Base-by-base conservation (phyloP, 2,113 vertebrate species). In the Pyrgilauda ruficollis region DNA sequence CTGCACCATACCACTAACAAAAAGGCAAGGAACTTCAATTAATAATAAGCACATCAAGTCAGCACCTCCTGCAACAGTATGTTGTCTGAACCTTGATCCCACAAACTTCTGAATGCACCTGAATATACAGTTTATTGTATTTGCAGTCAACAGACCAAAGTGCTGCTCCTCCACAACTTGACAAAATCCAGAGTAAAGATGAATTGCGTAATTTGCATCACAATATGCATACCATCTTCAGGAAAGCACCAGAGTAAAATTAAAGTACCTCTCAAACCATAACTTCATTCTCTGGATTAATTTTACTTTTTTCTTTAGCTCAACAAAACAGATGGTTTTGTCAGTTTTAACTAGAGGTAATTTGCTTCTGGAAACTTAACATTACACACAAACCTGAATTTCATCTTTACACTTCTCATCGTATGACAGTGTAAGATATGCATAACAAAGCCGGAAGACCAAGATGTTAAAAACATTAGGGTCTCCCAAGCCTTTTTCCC, bases 31-130 rank as follows among this genome's bases (percentile, higher is more conserved):
- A 72, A 78, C 46, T 88, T 82, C 23, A 31, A 37, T 15, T 35
- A 2, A 0, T 39, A 2, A 0, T 15, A 83, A 91, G 9, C 10
- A 49, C 3, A 5, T 53, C n/a, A 53, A 70, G 39, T 55, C 50
- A 84, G 33, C 64, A 84, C 39, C 50, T 89, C 18, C 41, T 43
- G 18, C 28, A 85, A 66, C 7, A 37, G 5, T 19, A 30, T 6
- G 4, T 2, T 73, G 43, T 41, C 39, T 72, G 28, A 13, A 87
- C 67, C 59, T 59, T 23, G 27, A 80, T 47, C 26, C 39, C 6
- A 16, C 43, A 37, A 49, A 56, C 9, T 24, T 58, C 26, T 74
- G 46, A 53, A 49, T 7, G 15, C 13, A 79, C 31, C 33, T 62
- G 27, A 35, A 58, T 2, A 10, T 11, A 53, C 3, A 10, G n/a